Evolutionary conservation across 2,797 vertebrate genomes (phyloP), one percentile per base, ranked within the genome.

Genomic region (Falco novaeseelandiae): DNA sequence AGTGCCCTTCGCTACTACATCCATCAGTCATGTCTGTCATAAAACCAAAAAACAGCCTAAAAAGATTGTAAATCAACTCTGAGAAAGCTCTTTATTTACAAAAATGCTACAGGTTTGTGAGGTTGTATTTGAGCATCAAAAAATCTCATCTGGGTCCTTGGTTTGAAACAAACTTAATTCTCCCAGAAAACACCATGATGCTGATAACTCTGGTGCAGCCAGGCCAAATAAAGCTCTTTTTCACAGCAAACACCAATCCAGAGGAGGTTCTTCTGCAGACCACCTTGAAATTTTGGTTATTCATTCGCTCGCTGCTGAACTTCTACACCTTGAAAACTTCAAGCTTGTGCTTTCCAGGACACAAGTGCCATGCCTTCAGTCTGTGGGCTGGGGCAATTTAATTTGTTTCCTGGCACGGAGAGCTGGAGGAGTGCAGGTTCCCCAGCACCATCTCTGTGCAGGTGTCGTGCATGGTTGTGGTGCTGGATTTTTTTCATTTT

Each of bases 391-490:
- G 21, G 79, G 22, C 0, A 1, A 6, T 25, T 20, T 1, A 7
- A 38, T 72, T 79, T 66, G 12, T 15, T 8, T 5, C 34, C 70
- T 42, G 36, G 48, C 48, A 8, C 23, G 6, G 40, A 13, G 23
- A 76, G 15, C 52, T 1, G 42, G 42, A 42, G 4, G 12, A 8
- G 59, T 0, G 12, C 1, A 5, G 29, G 1, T n/a, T 32, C 34
- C 62, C 84, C 27, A 10, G 38, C 44, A 4, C 71, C 3, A 2
- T 21, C n/a, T 16, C 77, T 14, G 22, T 1, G 12, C 44, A 30
- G 70, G 13, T 8, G 5, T 10, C 15, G 27, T 6, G 23, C 11
- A 1, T 0, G 0, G 7, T 44, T 3, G 0, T 0, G 0, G 40
- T 0, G 0, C 70, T 36, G 52, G 16, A 7, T 36, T 44, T 85